These are phyloP conservation scores for Sus cebifrons DNA, from an alignment of 2,797 vertebrate species.

Conservation along the genomic window DNA sequence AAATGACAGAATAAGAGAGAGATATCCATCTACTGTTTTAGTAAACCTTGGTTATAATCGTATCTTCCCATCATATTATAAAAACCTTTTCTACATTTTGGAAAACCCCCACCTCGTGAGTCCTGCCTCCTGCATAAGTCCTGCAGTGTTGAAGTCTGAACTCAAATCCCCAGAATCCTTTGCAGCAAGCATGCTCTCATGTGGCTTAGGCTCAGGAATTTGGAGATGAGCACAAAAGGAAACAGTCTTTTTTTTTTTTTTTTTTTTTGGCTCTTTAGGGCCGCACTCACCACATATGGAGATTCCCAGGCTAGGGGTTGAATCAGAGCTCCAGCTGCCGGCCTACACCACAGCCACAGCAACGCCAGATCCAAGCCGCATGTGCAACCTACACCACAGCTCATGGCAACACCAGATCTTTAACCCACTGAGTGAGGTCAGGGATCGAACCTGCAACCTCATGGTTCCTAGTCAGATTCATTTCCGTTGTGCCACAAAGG, in stretches of 20 bases:
- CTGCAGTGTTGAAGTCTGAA: conserved; percentile 13
- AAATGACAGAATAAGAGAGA: neutral
- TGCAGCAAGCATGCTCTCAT: neutral
- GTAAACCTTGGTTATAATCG: neutral
- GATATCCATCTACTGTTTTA: neutral
- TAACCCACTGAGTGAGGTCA: too few relatives aligned
- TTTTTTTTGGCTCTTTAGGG: too few relatives aligned
- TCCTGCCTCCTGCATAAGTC: neutral
- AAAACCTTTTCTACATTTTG: conserved; percentile 22
- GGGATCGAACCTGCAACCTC: too few relatives aligned
- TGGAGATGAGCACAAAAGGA: conserved; percentile 33
- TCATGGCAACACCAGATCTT: too few relatives aligned
- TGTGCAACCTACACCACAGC: too few relatives aligned
- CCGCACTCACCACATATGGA: too few relatives aligned
- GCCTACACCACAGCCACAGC: too few relatives aligned
- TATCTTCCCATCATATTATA: conserved; percentile 38
- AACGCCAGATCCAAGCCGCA: too few relatives aligned
- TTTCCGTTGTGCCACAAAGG: too few relatives aligned
- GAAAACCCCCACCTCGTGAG: neutral
- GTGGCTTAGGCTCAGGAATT: neutral
- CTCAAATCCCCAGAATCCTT: conserved; percentile 22
- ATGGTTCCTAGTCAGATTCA: too few relatives aligned
- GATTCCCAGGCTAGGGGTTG: too few relatives aligned
- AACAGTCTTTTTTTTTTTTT: neutral
- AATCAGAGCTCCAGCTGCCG: too few relatives aligned